phyloP scores from a whole-genome alignment of 2,888 invertebrate genomes.

The Anticlea derivata region DNA sequence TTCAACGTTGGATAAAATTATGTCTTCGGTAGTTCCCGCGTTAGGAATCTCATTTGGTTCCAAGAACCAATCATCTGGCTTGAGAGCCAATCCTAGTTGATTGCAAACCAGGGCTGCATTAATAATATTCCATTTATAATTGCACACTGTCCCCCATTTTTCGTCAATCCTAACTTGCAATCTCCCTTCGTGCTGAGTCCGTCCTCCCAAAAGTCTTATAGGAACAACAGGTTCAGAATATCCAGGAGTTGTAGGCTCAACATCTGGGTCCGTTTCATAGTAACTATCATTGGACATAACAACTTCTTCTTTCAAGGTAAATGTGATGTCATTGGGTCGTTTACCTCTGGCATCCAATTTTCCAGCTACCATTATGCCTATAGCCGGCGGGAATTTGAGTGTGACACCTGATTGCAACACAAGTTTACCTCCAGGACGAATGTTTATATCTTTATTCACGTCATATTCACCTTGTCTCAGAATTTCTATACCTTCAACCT shows the following conservation, averaged over 20 bases:
- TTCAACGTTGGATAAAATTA: constrained; percentile 93
- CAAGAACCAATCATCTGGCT: constrained; percentile 95
- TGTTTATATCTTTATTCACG: constrained; percentile 97
- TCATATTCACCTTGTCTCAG: constrained; percentile 93
- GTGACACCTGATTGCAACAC: constrained; percentile 94
- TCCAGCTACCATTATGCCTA: constrained; percentile 98
- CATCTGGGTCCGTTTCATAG: constrained; percentile 82
- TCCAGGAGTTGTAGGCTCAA: constrained; percentile 85
- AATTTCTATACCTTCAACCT: constrained; percentile 95
- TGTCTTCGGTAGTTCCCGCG: constrained; percentile 89
- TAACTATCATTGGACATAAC: constrained; percentile 86
- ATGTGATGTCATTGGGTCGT: constrained; percentile 90
- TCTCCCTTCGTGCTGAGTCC: constrained; percentile 92
- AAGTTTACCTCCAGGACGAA: constrained; percentile 95
- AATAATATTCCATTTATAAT: constrained; percentile 96
- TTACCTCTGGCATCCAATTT: constrained; percentile 92
- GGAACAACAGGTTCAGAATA: constrained; percentile 86
- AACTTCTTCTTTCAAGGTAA: constrained; percentile 91
- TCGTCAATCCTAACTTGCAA: constrained; percentile 92
- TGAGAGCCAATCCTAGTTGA: constrained; percentile 95
- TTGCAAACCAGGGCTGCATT: constrained; percentile 97
- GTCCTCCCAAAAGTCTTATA: constrained; percentile 92
- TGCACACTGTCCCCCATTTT: constrained; percentile 98
- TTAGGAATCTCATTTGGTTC: constrained; percentile 92
- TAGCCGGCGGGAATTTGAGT: constrained; percentile 94